These are phyloP conservation scores for Phylloscopus whistleri DNA, from an alignment of 2,113 vertebrate species.

Conservation along the genomic window DNA sequence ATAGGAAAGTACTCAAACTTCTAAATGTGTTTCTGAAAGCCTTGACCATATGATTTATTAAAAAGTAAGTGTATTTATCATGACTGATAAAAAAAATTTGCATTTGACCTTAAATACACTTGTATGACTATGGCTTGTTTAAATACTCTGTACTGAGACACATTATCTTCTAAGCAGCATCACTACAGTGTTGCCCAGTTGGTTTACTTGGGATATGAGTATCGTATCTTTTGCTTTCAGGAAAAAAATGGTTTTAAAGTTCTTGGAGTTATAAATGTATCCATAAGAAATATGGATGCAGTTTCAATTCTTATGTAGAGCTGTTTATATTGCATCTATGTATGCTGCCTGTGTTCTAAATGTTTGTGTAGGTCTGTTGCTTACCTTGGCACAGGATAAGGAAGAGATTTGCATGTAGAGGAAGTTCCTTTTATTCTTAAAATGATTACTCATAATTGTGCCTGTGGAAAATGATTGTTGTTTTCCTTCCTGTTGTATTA, in stretches of 20 bases:
- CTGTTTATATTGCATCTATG: neutral
- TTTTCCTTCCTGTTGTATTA: neutral
- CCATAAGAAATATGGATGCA: neutral
- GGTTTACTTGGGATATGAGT: neutral
- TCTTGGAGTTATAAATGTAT: neutral
- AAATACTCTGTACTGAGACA: neutral
- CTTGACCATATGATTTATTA: neutral
- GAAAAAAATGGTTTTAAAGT: neutral
- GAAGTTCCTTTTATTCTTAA: neutral
- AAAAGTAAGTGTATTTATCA: neutral
- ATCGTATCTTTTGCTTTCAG: neutral
- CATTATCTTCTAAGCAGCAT: neutral
- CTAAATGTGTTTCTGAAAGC: neutral
- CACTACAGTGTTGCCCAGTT: neutral
- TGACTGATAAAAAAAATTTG: neutral
- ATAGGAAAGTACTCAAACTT: neutral
- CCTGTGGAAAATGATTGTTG: neutral
- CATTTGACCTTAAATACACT: neutral
- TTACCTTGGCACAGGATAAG: constrained; percentile 14
- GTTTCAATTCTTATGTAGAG: neutral
- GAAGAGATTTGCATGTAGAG: neutral
- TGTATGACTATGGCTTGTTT: neutral
- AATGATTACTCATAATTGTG: neutral
- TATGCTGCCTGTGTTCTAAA: neutral
- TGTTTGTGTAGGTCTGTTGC: neutral